These are phyloP conservation scores for Siphlonurus alternatus DNA, from an alignment of 2,888 invertebrate species.

Conservation along the genomic window DNA sequence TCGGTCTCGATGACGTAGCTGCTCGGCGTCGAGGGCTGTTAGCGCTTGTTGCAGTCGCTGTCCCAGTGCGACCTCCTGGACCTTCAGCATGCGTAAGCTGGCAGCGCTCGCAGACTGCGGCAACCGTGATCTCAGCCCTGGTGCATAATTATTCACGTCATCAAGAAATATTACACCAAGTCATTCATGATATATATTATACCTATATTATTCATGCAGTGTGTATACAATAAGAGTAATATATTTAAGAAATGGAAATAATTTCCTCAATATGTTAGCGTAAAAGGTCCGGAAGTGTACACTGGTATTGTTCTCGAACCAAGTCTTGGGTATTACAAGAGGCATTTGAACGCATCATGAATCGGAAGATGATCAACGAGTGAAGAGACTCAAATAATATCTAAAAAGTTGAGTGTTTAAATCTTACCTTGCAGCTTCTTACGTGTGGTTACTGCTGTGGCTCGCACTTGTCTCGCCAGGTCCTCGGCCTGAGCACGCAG, in stretches of 20 bases:
- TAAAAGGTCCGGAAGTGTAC: too few species aligned
- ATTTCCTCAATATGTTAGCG: too few species aligned
- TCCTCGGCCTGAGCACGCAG: not conserved
- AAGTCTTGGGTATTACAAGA: too few species aligned
- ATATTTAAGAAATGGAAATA: too few species aligned
- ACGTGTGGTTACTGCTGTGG: not conserved
- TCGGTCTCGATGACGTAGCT: not conserved
- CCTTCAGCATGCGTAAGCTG: not conserved
- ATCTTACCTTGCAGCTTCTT: not conserved
- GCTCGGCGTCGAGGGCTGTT: not conserved
- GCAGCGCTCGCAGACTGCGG: not conserved
- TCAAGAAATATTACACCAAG: not conserved
- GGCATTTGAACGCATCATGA: too few species aligned
- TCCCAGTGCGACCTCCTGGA: not conserved
- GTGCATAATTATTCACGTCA: not conserved
- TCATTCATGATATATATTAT: not conserved
- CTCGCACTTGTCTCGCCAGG: not conserved
- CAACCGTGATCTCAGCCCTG: not conserved
- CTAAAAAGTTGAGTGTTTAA: too few species aligned
- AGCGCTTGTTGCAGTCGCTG: not conserved
- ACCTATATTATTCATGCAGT: too few species aligned
- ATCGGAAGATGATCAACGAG: too few species aligned
- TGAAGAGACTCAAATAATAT: too few species aligned
- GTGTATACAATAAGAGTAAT: too few species aligned
- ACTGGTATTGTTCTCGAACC: too few species aligned